Evolutionary conservation across 1,140 invertebrate genomes (phyloP), one percentile per base, ranked within the genome.

Genomic region (Heterodera carotae): DNA sequence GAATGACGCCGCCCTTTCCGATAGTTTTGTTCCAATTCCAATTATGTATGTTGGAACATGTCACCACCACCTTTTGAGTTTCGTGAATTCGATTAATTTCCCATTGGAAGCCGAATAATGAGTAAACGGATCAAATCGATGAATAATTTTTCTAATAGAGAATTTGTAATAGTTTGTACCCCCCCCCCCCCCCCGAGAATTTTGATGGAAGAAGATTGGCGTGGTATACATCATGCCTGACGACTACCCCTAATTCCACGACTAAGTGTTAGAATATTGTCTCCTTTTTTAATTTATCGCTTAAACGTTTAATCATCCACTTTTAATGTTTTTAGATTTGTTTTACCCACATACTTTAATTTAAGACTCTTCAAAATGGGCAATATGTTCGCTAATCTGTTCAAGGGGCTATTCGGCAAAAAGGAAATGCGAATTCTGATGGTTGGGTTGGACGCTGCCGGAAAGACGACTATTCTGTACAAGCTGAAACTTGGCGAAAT

Each of bases 401-500:
- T 92, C 84, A 96, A 96, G 92, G 94, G 94, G 91, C 93, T 97
- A 81, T 96, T 97, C 90, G 95, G 94, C 91, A 97, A 97, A 91
- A 96, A 96, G 89, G 94, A 97, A 91, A 96, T 97, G 94, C 93
- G 94, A 91, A 96, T 96, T 92, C 91, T 97, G 75, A 84, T 84
- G 83, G 90, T 92, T 92, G 96, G 96, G 88, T 92, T 98, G 83
- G 96, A 98, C 91, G 96, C 95, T 87, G 96, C 96, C 90, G 96
- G 96, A 91, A 99, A 98, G 93, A 98, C 96, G 87, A 99, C 96
- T 90, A 98, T 98, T 90, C 91, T 98, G 90, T 98, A 98, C 91
- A 98, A 98, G 92, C 92, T 99, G 88, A 98, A 98, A 92, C 92
- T 98, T 91, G 96, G 96, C 89, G 96, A 98, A 93, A 97, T 98